phyloP scores from a whole-genome alignment of 2,113 vertebrate species.

The Grammomys surdaster region DNA sequence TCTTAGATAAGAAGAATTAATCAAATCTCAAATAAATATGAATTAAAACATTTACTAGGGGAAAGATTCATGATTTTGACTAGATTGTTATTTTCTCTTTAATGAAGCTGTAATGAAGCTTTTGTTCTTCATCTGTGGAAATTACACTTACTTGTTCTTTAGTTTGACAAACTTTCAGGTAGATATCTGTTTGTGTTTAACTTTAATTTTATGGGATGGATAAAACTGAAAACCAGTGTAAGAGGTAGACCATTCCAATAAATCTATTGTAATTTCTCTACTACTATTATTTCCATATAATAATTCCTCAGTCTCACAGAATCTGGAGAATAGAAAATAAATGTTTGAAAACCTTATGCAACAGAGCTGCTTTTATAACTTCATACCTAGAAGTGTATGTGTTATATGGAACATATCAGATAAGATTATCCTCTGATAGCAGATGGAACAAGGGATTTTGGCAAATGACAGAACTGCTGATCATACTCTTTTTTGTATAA shows the following conservation, averaged over 20 bases:
- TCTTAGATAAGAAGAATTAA: neutral
- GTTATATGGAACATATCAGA: neutral
- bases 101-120: neutral
- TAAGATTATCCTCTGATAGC: neutral
- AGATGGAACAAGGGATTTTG: neutral
- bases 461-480: neutral
- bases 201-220: neutral
- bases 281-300: neutral
- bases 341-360: neutral
- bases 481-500: neutral
- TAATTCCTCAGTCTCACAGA: accelerated
- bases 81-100: neutral
- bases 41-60: neutral
- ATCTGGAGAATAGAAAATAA: neutral
- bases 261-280: neutral
- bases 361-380: neutral
- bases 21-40: no score
- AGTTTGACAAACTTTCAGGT: neutral
- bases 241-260: neutral
- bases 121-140: neutral
- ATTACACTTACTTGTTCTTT: neutral
- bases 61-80: neutral
- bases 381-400: neutral
- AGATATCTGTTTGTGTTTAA: neutral
- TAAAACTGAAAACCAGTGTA: neutral